phyloP scores from a whole-genome alignment of 1,140 invertebrate species.

The Drosophila ironensis region DNA sequence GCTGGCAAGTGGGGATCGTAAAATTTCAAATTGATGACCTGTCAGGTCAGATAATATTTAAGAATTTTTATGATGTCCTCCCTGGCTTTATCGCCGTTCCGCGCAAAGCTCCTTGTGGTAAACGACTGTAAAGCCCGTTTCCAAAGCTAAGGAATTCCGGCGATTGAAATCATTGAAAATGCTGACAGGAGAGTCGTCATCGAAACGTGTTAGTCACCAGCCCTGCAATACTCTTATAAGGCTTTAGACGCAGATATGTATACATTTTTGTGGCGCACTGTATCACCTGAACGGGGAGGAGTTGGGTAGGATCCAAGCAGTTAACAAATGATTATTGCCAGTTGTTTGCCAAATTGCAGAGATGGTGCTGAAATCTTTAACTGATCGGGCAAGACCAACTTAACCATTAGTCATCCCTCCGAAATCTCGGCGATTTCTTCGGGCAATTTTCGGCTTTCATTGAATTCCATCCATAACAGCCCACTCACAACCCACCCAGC shows the following conservation, averaged over 20 bases:
- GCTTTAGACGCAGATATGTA: background rate
- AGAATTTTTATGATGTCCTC: constrained; percentile 61
- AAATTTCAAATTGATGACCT: constrained; percentile 80
- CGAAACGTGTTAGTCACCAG: constrained; percentile 19
- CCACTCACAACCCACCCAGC: constrained; percentile 14
- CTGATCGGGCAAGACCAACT: constrained; percentile 19
- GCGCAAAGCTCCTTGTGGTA: constrained; percentile 10
- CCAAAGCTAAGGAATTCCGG: background rate
- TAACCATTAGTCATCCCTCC: constrained; percentile 33
- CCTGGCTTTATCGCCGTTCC: background rate
- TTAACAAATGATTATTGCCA: constrained; percentile 47
- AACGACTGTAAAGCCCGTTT: constrained; percentile 9
- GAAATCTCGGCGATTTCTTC: background rate
- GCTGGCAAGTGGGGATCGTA: constrained; percentile 68
- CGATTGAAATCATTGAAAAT: constrained; percentile 25
- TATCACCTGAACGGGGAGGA: background rate
- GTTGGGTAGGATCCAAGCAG: constrained; percentile 1
- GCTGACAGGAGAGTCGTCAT: constrained; percentile 19
- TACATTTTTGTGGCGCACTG: background rate
- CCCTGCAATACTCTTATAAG: background rate
- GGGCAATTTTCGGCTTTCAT: constrained; percentile 23
- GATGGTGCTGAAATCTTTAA: constrained; percentile 46
- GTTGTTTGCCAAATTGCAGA: constrained; percentile 44
- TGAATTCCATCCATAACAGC: constrained; percentile 28
- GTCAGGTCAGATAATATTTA: constrained; percentile 78